These are phyloP conservation scores for Gastracanthus pulcherrimus DNA, from an alignment of 2,888 invertebrate genomes.

Conservation along the genomic window DNA sequence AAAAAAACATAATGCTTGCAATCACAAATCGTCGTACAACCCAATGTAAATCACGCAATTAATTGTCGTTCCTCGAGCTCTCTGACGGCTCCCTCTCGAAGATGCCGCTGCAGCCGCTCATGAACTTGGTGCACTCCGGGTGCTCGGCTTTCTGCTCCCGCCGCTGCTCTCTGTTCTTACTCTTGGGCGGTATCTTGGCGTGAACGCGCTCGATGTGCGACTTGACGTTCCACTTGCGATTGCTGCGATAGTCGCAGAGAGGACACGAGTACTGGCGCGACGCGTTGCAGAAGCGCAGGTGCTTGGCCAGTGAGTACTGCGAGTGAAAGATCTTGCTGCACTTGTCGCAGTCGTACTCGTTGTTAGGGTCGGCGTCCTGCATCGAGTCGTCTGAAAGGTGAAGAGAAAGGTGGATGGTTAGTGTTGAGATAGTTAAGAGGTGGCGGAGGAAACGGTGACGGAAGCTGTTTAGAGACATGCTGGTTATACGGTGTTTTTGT, in stretches of 20 bases:
- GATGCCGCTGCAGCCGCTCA: background rate
- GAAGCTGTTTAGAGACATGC: slow-evolving; percentile 6
- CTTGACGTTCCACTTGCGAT: slow-evolving; percentile 68
- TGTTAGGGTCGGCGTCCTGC: background rate
- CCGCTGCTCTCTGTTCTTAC: no score
- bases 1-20: background rate
- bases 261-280: slow-evolving; percentile 64
- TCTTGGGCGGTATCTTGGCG: slow-evolving; percentile 6
- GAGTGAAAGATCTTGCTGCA: slow-evolving; percentile 66
- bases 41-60: no score
- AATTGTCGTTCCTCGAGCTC: no score
- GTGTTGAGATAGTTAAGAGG: background rate
- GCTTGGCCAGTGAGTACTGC: slow-evolving; percentile 69
- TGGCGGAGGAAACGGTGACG: background rate
- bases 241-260: slow-evolving; percentile 69
- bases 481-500: background rate
- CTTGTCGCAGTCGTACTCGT: slow-evolving; percentile 60
- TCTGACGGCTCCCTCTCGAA: no score
- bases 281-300: slow-evolving; percentile 58
- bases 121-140: background rate
- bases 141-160: background rate
- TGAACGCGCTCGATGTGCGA: slow-evolving; percentile 68
- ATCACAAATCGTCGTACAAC: no score
- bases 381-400: slow-evolving; percentile 4
- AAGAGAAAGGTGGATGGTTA: background rate